Base-by-base conservation (phyloP, 2,888 invertebrate genomes). In the Pristionchus japonicus region DNA sequence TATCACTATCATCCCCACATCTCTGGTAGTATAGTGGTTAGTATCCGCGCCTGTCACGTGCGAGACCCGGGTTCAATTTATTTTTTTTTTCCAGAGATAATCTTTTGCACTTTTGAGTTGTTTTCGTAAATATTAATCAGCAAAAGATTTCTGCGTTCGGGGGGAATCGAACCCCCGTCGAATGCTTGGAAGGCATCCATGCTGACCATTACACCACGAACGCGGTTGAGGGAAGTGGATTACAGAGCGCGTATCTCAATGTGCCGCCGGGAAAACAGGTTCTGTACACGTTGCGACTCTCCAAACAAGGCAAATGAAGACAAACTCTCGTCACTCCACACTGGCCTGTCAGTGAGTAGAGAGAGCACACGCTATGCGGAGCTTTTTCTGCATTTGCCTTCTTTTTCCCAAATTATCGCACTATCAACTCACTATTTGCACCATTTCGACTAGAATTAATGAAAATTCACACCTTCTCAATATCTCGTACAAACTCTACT, bases 31-130 rank as follows among this genome's bases (percentile, higher is more conserved):
- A 91, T 91, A 91, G 91, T 91, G 91, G 91, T 91, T 86, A 91
- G 91, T 91, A 91, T 91, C 91, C 91, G 91, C 91, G 91, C 89
- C 91, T 91, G 91, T 91, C 91, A 91, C 91, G 89, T 91, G 91
- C 91, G 91, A 91, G 91, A 91, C 91, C 91, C 91, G 91, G 91
- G 91, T 91, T 91, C 91, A 90, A 91, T 91, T 90, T 91, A 91
- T 91, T 91, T 91, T 91, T 90, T 91, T 91, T 91, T 91, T 91
- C 90, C 91, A 89, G 91, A 92, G 91, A 91, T 90, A 86, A 86
- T 74, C 43, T 87, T 87, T 87, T 87, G 86, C 84, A 6, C 23
- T n/a, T 17, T 47, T 52, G 17, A 20, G 47, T 47, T 9, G 47
- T 47, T 4, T 23, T 23, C 17, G 3, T 57, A 57, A 57, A n/a